These are phyloP conservation scores for Cryptus viduatorius DNA, from an alignment of 2,888 invertebrate species.

Conservation along the genomic window DNA sequence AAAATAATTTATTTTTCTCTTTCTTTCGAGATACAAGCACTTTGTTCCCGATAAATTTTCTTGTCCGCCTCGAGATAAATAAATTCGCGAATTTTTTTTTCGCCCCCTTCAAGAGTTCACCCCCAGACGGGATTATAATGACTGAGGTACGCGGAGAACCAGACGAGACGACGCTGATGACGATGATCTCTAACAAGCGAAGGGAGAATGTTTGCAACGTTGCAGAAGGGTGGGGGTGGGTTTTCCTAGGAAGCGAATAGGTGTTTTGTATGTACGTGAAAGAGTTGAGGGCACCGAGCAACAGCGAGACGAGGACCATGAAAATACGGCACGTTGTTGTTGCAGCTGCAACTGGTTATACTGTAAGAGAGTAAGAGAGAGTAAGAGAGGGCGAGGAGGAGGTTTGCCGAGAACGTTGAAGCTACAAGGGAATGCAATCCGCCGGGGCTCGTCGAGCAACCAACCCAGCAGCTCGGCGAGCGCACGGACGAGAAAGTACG, in stretches of 20 bases:
- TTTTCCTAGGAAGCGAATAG: constrained; percentile 28
- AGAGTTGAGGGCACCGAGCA: constrained; percentile 28
- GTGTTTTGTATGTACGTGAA: constrained; percentile 17
- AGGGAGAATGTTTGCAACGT: constrained; percentile 25
- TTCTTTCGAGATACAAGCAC: not conserved
- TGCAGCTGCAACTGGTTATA: not conserved
- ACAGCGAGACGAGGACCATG: constrained; percentile 8
- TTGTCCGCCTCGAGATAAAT: not conserved
- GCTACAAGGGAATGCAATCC: constrained; percentile 61
- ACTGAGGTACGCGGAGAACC: not conserved
- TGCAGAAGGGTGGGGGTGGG: constrained; percentile 49
- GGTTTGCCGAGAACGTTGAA: constrained; percentile 52
- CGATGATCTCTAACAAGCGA: constrained; percentile 46
- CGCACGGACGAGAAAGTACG: constrained; percentile 67
- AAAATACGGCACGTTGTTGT: not conserved
- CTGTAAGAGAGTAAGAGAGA: constrained; percentile 2
- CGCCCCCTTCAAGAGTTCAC: not conserved
- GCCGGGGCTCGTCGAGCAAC: constrained; percentile 54
- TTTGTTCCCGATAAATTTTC: constrained; percentile 65
- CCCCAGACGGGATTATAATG: constrained; percentile 13
- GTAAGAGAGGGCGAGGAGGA: constrained; percentile 49
- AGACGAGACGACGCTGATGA: constrained; percentile 17
- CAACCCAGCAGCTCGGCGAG: constrained; percentile 48
- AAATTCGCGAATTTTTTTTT: constrained; percentile 5
- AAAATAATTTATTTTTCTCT: constrained; percentile 60